Percentiles rank a stretch among this genome's conserved stretches.
Evolutionary conservation across 2,113 vertebrate genomes (phyloP).

Genomic region (Egretta garzetta): DNA sequence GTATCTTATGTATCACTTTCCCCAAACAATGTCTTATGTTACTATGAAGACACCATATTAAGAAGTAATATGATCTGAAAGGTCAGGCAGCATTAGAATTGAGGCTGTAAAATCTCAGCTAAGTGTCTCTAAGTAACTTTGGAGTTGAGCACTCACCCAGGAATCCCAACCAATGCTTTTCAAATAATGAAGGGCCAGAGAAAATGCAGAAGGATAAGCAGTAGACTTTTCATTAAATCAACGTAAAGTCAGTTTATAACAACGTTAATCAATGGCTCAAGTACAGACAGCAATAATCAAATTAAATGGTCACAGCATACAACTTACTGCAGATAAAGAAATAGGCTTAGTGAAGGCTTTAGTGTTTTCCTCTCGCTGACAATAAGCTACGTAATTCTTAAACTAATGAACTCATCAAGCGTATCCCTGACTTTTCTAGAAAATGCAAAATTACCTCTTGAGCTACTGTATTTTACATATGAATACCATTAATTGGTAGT

Average conservation of each 20-base stretch:
- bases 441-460: constrained; percentile 7
- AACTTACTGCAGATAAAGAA: not conserved
- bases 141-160: not conserved
- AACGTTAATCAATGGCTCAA: not conserved
- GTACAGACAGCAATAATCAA: not conserved
- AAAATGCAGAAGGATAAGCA: not conserved
- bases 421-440: not conserved
- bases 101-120: not conserved
- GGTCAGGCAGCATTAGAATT: not conserved
- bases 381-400: not conserved
- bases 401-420: not conserved
- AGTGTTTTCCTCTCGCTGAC: not conserved
- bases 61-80: not conserved
- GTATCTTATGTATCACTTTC: not conserved
- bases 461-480: not conserved
- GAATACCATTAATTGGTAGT: not conserved
- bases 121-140: not conserved
- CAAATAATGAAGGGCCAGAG: not conserved
- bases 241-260: not conserved
- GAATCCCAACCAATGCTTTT: not conserved
- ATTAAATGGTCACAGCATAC: not conserved
- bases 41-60: not conserved
- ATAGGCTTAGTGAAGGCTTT: not conserved
- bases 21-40: not conserved
- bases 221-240: not conserved